Base-by-base conservation (phyloP, 2,113 vertebrate genomes). In the Phoxinus phoxinus region DNA sequence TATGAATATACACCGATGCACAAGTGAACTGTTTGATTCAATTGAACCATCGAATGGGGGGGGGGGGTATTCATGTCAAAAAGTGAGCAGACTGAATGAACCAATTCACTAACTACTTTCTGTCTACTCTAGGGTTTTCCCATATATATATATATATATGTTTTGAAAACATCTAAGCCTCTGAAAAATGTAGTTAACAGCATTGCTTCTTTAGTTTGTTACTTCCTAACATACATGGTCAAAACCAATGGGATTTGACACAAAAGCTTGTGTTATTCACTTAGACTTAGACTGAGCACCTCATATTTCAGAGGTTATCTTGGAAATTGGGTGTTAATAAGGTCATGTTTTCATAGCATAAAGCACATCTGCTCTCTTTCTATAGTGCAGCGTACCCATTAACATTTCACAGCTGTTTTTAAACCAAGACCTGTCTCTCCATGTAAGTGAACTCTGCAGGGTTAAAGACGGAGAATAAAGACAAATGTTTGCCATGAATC, bases 401-500 rank as follows among this genome's bases (percentile, higher is more conserved):
- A n/a, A 65, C 63, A 27, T 48, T 78, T 56, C 32, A 25, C 59
- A 69, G 32, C 19, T 1, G 65, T 35, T 21, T 69, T 35, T 35
- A 69, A 30, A 10, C 56, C 5, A 2, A 32, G 23, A 27, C 19
- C 65, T 32, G 51, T 15, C 15, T 53, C n/a, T 69, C n/a, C 17
- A 21, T 78, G 23, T 84, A 69, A 82, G 59, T 81, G 46, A 76
- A 71, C 75, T 72, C 56, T 58, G 23, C 13, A 30, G 80, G 67
- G 23, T 58, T 87, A 61, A 59, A 72, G n/a, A 23, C 0, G 73
- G 56, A 59, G 76, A 86, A 84, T 72, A 86, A 84, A 74, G 58
- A 84, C 56, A 46, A 86, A 88, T 80, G 75, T 30, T 30, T 80
- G 44, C 48, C 44, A 11, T 74, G 32, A 72, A 86, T 84, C 56